These are phyloP conservation scores for Agapostemon virescens DNA, from an alignment of 2,888 invertebrate species.

Conservation along the genomic window DNA sequence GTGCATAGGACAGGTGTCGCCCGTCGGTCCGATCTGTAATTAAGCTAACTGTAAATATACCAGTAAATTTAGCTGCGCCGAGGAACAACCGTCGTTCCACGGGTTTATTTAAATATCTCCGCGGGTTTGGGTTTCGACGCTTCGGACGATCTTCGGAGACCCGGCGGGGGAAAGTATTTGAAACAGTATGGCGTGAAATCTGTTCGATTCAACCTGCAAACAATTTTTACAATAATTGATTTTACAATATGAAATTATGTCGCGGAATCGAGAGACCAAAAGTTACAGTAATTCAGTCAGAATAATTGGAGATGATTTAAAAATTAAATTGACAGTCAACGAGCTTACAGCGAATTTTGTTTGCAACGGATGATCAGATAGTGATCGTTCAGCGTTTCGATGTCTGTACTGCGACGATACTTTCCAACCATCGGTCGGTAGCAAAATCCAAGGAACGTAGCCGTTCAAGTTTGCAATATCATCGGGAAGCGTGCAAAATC, in stretches of 20 bases:
- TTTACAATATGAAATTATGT: not conserved
- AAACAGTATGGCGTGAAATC: not conserved
- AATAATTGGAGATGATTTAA: not conserved
- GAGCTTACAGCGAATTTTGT: not conserved
- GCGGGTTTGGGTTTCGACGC: not conserved
- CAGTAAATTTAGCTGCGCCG: slow-evolving; percentile 24
- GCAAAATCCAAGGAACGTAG: not conserved
- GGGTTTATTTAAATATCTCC: slow-evolving; percentile 33
- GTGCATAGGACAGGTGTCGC: slow-evolving; percentile 37
- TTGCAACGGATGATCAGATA: too few relatives aligned
- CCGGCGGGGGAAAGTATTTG: not conserved
- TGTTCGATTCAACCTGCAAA: not conserved
- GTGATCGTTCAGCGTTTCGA: not conserved
- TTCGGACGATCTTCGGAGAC: not conserved
- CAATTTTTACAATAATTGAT: not conserved
- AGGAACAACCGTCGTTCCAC: not conserved
- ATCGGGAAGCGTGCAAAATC: not conserved
- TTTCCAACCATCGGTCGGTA: not conserved
- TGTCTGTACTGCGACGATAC: not conserved
- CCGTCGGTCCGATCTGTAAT: slow-evolving; percentile 42
- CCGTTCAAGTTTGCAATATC: not conserved
- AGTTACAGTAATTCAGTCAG: too few relatives aligned
- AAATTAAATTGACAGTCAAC: not conserved
- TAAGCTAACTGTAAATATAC: slow-evolving; percentile 57
- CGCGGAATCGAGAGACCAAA: not conserved